Evolutionary conservation across 1,140 invertebrate genomes (phyloP).

Genomic region (Charaxes varanes): DNA sequence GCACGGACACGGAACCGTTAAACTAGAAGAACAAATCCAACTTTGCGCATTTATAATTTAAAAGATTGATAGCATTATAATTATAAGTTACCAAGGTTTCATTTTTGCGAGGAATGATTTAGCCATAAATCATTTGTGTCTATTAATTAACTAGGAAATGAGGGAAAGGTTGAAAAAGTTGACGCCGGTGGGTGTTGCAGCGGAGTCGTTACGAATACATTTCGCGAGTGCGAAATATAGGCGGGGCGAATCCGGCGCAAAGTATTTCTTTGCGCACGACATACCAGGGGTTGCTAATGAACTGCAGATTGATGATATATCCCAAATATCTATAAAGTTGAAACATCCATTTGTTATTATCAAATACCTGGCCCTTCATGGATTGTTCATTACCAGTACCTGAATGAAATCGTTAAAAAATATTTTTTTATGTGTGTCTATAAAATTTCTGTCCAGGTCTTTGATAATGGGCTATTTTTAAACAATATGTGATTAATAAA

Average conservation of each 20-base stretch:
- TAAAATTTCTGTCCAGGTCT: no score
- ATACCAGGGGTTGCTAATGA: slow-evolving; percentile 48
- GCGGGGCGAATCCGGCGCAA: slow-evolving; percentile 29
- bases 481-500: no score
- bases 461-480: no score
- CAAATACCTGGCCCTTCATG: no score
- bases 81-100: slow-evolving; percentile 27
- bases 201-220: slow-evolving; percentile 63
- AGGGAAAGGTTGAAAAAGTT: slow-evolving; percentile 30
- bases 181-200: slow-evolving; percentile 48
- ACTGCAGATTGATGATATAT: slow-evolving; percentile 51
- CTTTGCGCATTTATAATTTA: no score
- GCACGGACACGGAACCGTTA: no score
- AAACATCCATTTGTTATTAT: no score
- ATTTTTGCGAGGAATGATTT: slow-evolving; percentile 20
- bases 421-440: no score
- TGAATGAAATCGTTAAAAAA: no score
- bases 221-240: slow-evolving; percentile 54
- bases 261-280: slow-evolving; percentile 37
- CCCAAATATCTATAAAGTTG: no score
- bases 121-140: slow-evolving; percentile 50
- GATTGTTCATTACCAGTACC: no score
- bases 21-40: no score
- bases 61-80: slow-evolving; percentile 49
- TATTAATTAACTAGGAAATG: slow-evolving; percentile 56